These are phyloP conservation scores for Trichogramma evanescens DNA, from an alignment of 2,888 invertebrate genomes.

Conservation along the genomic window DNA sequence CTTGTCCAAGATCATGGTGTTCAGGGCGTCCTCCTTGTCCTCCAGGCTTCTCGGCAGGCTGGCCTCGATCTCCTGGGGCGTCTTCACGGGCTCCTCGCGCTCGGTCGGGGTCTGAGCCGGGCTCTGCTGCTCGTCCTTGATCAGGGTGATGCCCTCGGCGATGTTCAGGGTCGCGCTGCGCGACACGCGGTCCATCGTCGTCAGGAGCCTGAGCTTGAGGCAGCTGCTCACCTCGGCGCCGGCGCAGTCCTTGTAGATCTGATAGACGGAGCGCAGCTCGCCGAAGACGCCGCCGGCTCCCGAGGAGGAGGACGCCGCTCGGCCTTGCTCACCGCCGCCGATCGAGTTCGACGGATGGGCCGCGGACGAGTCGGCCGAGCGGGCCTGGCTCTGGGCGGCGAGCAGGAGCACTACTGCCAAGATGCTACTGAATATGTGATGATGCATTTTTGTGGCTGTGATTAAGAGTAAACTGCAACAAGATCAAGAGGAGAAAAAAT, in stretches of 20 bases:
- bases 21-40: constrained; percentile 65
- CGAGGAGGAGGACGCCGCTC: constrained; percentile 21
- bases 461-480: not conserved
- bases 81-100: constrained; percentile 47
- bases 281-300: constrained; percentile 47
- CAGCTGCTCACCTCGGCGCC: constrained; percentile 61
- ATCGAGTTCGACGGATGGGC: constrained; percentile 20
- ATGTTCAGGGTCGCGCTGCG: constrained; percentile 59
- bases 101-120: constrained; percentile 28
- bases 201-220: constrained; percentile 71
- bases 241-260: constrained; percentile 75
- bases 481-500: too few relatives aligned
- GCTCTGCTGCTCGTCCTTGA: constrained; percentile 52
- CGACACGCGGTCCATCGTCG: constrained; percentile 67
- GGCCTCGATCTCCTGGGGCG: constrained; percentile 63
- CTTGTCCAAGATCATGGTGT: constrained; percentile 68
- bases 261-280: constrained; percentile 67
- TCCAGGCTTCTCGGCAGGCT: constrained; percentile 66
- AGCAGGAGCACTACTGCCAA: constrained; percentile 4
- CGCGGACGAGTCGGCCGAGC: constrained; percentile 28
- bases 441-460: constrained; percentile 4
- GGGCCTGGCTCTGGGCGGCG: constrained; percentile 11
- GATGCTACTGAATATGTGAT: not conserved
- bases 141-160: constrained; percentile 69
- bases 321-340: constrained; percentile 37